These are phyloP conservation scores for Archips xylosteana DNA, from an alignment of 2,888 invertebrate genomes.

Conservation along the genomic window DNA sequence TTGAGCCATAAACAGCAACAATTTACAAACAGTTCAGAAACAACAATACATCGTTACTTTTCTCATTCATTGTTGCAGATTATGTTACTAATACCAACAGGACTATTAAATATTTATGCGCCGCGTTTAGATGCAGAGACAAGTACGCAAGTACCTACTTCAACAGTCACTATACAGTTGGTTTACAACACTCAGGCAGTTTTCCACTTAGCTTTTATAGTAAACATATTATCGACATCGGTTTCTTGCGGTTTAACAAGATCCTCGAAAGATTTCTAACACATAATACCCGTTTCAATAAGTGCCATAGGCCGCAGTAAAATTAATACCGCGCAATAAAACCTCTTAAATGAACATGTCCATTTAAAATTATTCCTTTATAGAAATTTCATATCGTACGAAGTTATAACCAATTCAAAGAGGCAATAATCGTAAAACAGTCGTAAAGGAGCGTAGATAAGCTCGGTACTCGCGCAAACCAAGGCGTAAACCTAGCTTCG, in stretches of 20 bases:
- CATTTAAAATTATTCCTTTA: constrained; percentile 79
- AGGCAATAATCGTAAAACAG: constrained; percentile 82
- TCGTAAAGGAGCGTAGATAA: constrained; percentile 79
- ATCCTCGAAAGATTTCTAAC: not conserved
- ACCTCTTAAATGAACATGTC: constrained; percentile 77
- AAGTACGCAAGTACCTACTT: not conserved
- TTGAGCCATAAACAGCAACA: not conserved
- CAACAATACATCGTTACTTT: constrained; percentile 11
- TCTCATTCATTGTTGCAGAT: not conserved
- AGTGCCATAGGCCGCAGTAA: constrained; percentile 53
- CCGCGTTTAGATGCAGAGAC: not conserved
- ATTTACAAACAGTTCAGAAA: not conserved
- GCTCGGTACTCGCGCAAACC: constrained; percentile 69
- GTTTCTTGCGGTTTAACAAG: not conserved
- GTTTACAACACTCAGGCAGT: too few species aligned
- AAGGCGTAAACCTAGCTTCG: constrained; percentile 61
- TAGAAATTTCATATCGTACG: constrained; percentile 81
- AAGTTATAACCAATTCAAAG: constrained; percentile 81
- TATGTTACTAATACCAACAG: not conserved
- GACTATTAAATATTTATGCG: not conserved
- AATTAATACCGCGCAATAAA: constrained; percentile 69
- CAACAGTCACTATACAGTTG: not conserved
- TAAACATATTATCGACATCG: not conserved
- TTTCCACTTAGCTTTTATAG: not conserved
- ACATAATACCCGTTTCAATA: constrained; percentile 13